These are phyloP conservation scores for Maccullochella peelii DNA, from an alignment of 2,113 vertebrate species.

Conservation along the genomic window DNA sequence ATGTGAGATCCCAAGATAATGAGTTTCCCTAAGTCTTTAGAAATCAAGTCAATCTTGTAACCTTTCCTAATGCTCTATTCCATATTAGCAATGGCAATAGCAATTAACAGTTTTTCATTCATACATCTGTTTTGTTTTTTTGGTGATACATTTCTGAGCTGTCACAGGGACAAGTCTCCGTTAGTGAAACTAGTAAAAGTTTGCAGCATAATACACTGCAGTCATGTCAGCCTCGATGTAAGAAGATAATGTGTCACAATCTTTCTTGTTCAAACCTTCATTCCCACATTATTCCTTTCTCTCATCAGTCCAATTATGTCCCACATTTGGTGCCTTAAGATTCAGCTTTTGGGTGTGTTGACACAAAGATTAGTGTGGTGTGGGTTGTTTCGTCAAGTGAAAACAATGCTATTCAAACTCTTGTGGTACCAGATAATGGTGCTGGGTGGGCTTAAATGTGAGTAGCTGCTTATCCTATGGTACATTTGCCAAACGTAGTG, in stretches of 20 bases:
- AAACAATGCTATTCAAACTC: constrained; percentile 9
- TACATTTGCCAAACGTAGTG: background rate
- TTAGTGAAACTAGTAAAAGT: background rate
- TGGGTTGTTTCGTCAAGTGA: background rate
- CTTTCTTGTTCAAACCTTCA: background rate
- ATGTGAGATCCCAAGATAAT: constrained; percentile 63
- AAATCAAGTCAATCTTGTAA: background rate
- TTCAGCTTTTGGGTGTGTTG: background rate
- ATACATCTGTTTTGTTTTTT: background rate
- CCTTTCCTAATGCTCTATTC: constrained; percentile 3
- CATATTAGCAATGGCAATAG: too few relatives aligned
- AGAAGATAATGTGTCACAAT: background rate
- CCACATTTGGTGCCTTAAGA: background rate
- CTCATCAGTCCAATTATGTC: background rate
- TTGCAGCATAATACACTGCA: too few relatives aligned
- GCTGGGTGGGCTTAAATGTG: background rate
- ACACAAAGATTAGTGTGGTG: background rate
- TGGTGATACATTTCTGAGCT: background rate
- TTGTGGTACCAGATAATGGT: constrained; percentile 7
- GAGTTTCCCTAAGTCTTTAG: background rate
- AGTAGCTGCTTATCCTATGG: background rate
- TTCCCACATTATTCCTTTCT: background rate
- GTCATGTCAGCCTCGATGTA: background rate
- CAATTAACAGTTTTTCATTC: background rate
- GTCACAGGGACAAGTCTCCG: background rate